Base-by-base conservation (phyloP, 2,113 vertebrate genomes). In the Cisticola juncidis region DNA sequence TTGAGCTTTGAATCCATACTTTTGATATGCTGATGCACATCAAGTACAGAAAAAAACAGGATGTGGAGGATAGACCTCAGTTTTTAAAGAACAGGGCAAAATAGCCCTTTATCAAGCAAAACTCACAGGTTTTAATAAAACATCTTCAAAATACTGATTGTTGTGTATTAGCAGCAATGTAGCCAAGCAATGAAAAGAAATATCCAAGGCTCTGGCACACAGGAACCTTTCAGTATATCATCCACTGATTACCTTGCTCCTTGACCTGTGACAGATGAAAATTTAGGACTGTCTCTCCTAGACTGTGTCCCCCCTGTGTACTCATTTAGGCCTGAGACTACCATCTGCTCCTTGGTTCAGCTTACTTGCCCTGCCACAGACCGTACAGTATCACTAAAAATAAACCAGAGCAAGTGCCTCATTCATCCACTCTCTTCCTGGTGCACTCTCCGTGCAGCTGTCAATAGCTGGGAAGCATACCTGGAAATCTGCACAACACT, bases 371-470 rank as follows among this genome's bases (percentile, higher is more conserved):
- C n/a, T 58, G 90, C 71, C 62, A 20, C 29, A 25, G 60, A 13
- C 44, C 22, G 45, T 93, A 88, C 69, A 64, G 94, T 94, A 66
- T 70, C 80, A 70, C 94, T 97, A 96, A 97, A 97, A 96, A 96
- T 96, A 97, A 88, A 83, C 68, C 68, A 70, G 38, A 78, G 71
- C 76, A 28, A 92, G 88, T 58, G 42, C 64, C 65, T 93, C 88
- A 68, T 96, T 95, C 92, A 95, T 92, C 60, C 29, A 9, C 44
- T 60, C 14, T 57, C 61, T 44, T 78, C 79, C 88, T 45, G n/a
- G 15, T 77, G 45, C 25, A 20, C 48, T 38, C 31, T 68, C 57
- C 0, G 0, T 29, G 77, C 93, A 82, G 54, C 87, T 94, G 78
- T 73, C 74, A 72, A 31, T 76, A 69, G 51, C 79, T 88, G 47